Base-by-base conservation (phyloP, 2,888 invertebrate species). In the Eugnorisma glareosa region DNA sequence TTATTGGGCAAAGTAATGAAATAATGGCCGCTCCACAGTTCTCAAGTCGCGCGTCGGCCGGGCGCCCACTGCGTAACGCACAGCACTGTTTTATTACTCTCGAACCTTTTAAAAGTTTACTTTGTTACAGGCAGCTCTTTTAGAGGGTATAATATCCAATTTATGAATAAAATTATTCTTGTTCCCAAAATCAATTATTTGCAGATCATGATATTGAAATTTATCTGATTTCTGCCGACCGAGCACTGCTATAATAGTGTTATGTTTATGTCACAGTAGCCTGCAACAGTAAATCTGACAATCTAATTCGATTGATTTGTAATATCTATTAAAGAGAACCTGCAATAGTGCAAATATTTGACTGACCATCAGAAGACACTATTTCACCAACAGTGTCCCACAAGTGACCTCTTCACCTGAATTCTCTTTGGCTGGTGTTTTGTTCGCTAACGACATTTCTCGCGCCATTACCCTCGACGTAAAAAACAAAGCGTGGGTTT, bases 1-100 rank as follows among this genome's bases (percentile, higher is more conserved):
- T 96, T 95, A 96, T 96, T 95, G 94, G 94, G 91, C 92, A 93
- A 93, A 94, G 94, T 93, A 94, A 94, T 94, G 95, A 93, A 93
- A 94, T 94, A 95, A 95, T 93, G 94, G 93, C 86, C 89, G 90
- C 79, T 86, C 88, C 85, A 88, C 91, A 90, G 90, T 92, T 92
- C 88, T 92, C 84, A 88, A 92, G 90, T 88, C 91, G 70, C 80
- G 72, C 80, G 77, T 21, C 75, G 81, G 35, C 43, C 71, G 77
- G 63, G 57, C 79, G 73, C 77, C 82, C 79, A 85, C 89, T 82
- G 84, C 84, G 86, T 86, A n/a, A 88, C 81, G 83, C 91, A 89
- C 91, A 90, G 89, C 88, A 88, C 86, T 84, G 88, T 89, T 90
- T 91, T 91, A 91, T 91, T 89, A 86, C 89, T 85, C 75, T 63